Evolutionary conservation across 2,113 vertebrate genomes (phyloP).

Genomic region (Mirounga angustirostris): DNA sequence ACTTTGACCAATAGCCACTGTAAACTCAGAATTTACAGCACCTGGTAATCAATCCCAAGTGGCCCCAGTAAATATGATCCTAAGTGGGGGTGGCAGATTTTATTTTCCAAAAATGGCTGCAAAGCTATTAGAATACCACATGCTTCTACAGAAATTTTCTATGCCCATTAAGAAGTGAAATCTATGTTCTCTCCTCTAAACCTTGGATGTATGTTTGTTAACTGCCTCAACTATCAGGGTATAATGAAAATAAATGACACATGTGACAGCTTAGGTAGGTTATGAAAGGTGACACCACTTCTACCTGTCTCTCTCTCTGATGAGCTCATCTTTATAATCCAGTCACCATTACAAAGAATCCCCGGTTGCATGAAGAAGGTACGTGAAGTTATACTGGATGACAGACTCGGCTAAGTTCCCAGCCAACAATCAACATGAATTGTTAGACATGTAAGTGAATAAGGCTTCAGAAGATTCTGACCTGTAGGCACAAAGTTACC

Average conservation of each 20-base stretch:
- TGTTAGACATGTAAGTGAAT: neutral
- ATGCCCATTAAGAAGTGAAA: neutral
- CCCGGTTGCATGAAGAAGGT: neutral
- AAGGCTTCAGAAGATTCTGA: neutral
- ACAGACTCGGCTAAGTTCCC: neutral
- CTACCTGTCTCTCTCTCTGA: neutral
- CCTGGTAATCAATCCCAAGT: neutral
- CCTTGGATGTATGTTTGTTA: neutral
- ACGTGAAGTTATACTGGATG: neutral
- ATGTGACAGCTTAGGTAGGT: neutral
- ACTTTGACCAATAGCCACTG: neutral
- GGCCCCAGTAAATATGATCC: neutral
- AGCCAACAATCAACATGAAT: neutral
- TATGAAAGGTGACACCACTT: neutral
- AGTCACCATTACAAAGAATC: neutral
- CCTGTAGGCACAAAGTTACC: fast-evolving
- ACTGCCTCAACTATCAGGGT: neutral
- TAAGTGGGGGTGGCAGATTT: neutral
- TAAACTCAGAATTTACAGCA: neutral
- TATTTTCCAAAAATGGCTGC: neutral
- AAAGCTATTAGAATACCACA: neutral
- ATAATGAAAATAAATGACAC: neutral
- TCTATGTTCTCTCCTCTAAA: neutral
- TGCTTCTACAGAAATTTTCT: neutral
- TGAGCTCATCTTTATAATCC: neutral